Conservation (phyloP, 2,113 vertebrate genomes). For the Labeo catla region DNA sequence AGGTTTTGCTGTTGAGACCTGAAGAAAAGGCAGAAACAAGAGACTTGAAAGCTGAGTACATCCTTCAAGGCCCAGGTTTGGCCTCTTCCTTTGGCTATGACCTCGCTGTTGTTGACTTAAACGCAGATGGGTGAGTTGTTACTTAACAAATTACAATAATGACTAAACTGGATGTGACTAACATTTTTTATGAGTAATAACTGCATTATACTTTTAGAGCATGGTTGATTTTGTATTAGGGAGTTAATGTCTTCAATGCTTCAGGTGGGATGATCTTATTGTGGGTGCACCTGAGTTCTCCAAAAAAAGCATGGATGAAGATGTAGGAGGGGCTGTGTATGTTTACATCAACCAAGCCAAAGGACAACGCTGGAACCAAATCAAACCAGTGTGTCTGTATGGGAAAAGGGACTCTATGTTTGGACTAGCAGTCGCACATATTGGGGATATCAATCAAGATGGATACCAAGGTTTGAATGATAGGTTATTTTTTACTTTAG, state of each 20-base stretch:
- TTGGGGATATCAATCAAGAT: conserved; percentile 90
- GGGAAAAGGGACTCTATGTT: conserved; percentile 90
- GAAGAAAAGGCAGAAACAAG: conserved; percentile 63
- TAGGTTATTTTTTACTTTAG: neutral
- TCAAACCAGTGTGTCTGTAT: conserved; percentile 76
- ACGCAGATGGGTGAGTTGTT: conserved; percentile 82
- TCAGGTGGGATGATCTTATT: conserved; percentile 90
- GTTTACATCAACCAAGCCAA: conserved; percentile 83
- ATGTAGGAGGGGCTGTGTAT: conserved; percentile 86
- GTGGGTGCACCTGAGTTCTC: conserved; percentile 91
- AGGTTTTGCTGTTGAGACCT: conserved; percentile 83
- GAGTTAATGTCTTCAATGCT: neutral
- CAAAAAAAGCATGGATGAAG: conserved; percentile 74
- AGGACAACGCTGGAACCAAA: conserved; percentile 78
- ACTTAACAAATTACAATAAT: neutral
- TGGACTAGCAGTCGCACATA: conserved; percentile 86
- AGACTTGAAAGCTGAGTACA: conserved; percentile 76
- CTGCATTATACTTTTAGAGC: neutral
- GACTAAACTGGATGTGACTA: neutral
- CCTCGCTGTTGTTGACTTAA: conserved; percentile 88
- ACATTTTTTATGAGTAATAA: neutral
- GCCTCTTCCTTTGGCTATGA: conserved; percentile 95
- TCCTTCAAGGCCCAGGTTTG: conserved; percentile 87
- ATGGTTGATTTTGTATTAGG: neutral
- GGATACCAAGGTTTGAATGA: conserved; percentile 79